Conservation (phyloP, 2,113 vertebrate species). For the Burhinus bistriatus region DNA sequence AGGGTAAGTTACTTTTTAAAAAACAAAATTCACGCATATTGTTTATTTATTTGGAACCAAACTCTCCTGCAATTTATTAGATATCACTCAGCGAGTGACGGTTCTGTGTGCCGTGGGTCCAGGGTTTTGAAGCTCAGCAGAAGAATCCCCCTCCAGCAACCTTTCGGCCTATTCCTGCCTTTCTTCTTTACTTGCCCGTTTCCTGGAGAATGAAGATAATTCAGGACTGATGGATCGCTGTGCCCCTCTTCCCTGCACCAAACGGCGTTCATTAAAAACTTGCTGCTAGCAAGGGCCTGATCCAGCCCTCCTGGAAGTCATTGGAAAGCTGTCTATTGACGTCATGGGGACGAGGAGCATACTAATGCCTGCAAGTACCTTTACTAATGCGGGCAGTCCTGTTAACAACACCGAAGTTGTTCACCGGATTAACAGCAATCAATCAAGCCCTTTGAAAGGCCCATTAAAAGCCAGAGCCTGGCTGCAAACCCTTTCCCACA, state of each 20-base stretch:
- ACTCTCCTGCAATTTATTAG: neutral
- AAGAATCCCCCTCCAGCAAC: constrained; percentile 19
- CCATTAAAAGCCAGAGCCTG: constrained; percentile 36
- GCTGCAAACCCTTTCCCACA: neutral
- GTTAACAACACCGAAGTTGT: constrained; percentile 56
- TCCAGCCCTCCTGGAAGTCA: constrained; percentile 47
- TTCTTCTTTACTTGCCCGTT: neutral
- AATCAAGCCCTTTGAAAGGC: constrained; percentile 55
- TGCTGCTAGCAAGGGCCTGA: constrained; percentile 54
- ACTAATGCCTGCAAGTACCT: constrained; percentile 35
- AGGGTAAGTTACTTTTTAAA: neutral
- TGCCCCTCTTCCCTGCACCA: neutral
- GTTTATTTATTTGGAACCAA: neutral
- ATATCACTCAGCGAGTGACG: no score
- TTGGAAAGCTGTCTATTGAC: constrained; percentile 49
- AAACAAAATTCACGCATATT: fast-evolving
- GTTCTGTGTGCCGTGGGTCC: no score
- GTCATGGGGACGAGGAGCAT: constrained; percentile 49
- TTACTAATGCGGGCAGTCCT: constrained; percentile 48
- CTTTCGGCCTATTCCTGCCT: neutral
- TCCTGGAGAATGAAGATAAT: constrained; percentile 8
- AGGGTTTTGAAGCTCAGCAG: neutral
- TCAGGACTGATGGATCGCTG: neutral
- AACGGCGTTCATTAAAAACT: constrained; percentile 51
- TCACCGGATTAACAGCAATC: constrained; percentile 62